Conservation (phyloP, 2,888 invertebrate genomes). For the Ceratothoa steindachneri region DNA sequence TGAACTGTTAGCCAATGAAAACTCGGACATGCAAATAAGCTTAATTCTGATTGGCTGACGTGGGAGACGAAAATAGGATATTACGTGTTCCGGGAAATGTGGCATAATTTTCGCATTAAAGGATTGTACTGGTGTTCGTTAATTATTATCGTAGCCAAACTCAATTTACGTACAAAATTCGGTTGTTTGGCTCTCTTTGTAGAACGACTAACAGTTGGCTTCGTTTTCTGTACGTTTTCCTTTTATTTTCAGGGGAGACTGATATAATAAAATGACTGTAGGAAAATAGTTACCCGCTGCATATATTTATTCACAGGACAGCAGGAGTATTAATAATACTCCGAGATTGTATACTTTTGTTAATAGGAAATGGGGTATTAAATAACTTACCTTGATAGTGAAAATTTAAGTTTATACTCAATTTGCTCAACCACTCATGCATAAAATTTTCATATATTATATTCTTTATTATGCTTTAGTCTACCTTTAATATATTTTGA, state of each 20-base stretch:
- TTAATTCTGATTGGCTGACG: background rate
- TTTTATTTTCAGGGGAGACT: background rate
- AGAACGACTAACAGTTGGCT: background rate
- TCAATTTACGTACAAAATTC: conserved; percentile 3
- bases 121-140: background rate
- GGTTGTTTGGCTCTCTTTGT: background rate
- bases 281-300: background rate
- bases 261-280: background rate
- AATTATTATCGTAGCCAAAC: conserved; percentile 3
- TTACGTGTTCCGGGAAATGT: background rate
- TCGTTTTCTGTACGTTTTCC: background rate
- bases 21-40: background rate
- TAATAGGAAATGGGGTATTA: no score
- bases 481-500: no score
- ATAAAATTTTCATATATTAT: background rate
- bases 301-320: background rate
- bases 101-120: conserved; percentile 13
- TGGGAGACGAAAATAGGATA: background rate
- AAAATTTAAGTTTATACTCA: background rate
- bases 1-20: background rate
- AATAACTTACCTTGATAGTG: background rate
- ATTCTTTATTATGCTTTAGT: background rate
- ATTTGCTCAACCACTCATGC: background rate
- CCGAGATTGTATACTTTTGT: background rate
- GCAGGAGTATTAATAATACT: background rate